Conservation (phyloP, 2,113 vertebrate species). For the Tragelaphus buxtoni region DNA sequence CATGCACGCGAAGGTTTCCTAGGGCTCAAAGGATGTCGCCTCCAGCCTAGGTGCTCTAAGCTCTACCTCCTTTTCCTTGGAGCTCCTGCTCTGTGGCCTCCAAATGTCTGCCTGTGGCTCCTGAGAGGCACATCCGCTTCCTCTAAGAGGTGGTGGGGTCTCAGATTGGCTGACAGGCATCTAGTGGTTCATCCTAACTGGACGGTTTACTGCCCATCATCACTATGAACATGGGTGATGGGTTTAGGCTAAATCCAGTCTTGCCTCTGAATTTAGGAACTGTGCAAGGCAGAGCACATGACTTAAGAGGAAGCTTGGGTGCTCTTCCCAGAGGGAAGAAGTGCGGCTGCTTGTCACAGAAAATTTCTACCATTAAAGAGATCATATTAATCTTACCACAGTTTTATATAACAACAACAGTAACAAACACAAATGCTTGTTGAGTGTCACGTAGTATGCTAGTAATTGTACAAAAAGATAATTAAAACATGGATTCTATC, state of each 20-base stretch:
- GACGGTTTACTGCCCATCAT: fast-evolving
- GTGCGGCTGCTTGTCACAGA: not conserved
- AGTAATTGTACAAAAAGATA: not conserved
- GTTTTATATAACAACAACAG: not conserved
- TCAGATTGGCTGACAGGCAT: too few relatives aligned
- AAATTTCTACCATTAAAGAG: not conserved
- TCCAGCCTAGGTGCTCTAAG: not conserved
- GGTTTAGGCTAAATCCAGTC: not conserved
- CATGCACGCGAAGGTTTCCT: not conserved
- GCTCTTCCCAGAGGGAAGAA: not conserved
- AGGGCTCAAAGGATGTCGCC: not conserved
- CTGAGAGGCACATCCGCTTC: not conserved
- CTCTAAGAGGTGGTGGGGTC: not conserved
- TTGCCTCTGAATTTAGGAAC: not conserved
- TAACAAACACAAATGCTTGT: not conserved
- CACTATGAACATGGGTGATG: not conserved
- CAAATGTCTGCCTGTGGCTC: not conserved
- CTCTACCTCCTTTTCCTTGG: not conserved
- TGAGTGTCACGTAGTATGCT: not conserved
- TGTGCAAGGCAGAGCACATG: not conserved
- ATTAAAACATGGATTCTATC: not conserved
- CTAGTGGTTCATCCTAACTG: not conserved
- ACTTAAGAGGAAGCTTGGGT: not conserved
- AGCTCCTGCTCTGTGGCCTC: not conserved
- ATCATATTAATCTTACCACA: not conserved